Evolutionary conservation across 2,113 vertebrate genomes (phyloP).

Genomic region (Erinaceus europaeus): DNA sequence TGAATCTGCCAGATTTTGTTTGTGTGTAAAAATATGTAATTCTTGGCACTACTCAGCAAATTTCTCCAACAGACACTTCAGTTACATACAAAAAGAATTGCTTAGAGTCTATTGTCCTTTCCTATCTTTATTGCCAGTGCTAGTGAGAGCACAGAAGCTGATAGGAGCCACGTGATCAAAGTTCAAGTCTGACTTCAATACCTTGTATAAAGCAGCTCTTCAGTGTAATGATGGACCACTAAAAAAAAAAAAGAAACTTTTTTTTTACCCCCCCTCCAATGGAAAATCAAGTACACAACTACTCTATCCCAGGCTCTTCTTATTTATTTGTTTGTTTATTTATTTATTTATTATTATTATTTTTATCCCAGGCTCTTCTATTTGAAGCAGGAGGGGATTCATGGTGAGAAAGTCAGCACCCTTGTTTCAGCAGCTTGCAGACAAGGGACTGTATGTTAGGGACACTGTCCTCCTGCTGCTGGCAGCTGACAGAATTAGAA

Average conservation of each 20-base stretch:
- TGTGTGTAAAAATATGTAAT: neutral
- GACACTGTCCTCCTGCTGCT: neutral
- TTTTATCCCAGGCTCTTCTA: too few relatives aligned
- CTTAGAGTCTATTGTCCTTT: neutral
- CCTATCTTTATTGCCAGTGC: neutral
- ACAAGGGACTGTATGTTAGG: too few relatives aligned
- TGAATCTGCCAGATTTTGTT: neutral
- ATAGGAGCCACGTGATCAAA: neutral
- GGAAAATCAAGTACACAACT: neutral
- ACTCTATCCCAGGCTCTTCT: neutral
- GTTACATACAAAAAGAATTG: neutral
- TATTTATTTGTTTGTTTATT: too few relatives aligned
- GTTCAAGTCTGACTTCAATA: neutral
- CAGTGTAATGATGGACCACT: neutral
- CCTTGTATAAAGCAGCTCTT: neutral
- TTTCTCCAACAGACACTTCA: neutral
- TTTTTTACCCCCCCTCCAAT: too few relatives aligned
- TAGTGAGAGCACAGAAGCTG: neutral
- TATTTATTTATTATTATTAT: too few relatives aligned
- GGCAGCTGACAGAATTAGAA: neutral
- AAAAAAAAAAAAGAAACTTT: too few relatives aligned
- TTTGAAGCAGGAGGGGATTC: neutral
- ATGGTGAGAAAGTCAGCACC: too few relatives aligned
- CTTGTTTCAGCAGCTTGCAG: too few relatives aligned
- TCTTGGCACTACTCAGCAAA: neutral